Percentiles rank a stretch among this genome's conserved stretches.
phyloP scores from a whole-genome alignment of 2,797 vertebrate genomes.

The Discoglossus pictus region DNA sequence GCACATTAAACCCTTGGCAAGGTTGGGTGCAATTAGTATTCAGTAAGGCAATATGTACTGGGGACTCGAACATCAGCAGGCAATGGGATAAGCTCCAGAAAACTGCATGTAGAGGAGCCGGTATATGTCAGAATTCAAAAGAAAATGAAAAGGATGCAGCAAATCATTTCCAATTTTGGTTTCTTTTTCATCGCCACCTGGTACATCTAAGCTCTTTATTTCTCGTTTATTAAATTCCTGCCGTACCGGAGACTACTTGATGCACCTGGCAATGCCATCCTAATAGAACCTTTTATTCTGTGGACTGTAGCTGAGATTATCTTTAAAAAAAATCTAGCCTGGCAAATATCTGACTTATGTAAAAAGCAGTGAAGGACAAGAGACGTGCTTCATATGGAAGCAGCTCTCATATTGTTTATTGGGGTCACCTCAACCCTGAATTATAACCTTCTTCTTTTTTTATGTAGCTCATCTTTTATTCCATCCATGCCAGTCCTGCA shows the following conservation, averaged over 20 bases:
- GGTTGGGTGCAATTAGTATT: slow-evolving; percentile 29
- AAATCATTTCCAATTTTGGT: not conserved
- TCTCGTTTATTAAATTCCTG: slow-evolving; percentile 5
- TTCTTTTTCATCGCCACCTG: slow-evolving; percentile 3
- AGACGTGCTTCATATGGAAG: slow-evolving; percentile 25
- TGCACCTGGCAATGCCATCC: not conserved
- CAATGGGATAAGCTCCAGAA: slow-evolving; percentile 16
- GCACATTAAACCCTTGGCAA: slow-evolving; percentile 34
- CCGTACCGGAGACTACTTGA: not conserved
- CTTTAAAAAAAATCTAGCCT: slow-evolving; percentile 6
- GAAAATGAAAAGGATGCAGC: not conserved
- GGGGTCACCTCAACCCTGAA: slow-evolving; percentile 37
- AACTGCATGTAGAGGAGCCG: slow-evolving; percentile 10
- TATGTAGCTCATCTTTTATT: slow-evolving; percentile 45
- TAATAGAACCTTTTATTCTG: not conserved
- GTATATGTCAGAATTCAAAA: slow-evolving; percentile 14
- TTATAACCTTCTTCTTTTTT: slow-evolving; percentile 15
- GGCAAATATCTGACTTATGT: slow-evolving; percentile 12
- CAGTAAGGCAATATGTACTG: slow-evolving; percentile 30
- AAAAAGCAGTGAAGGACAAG: slow-evolving; percentile 30
- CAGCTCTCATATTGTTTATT: slow-evolving; percentile 29
- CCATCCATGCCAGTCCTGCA: slow-evolving; percentile 16
- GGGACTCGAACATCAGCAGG: slow-evolving; percentile 33
- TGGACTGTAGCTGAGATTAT: not conserved
- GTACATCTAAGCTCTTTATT: not conserved